These are phyloP conservation scores for Pachymerium ferrugineum DNA, from an alignment of 2,888 invertebrate genomes.

Conservation along the genomic window DNA sequence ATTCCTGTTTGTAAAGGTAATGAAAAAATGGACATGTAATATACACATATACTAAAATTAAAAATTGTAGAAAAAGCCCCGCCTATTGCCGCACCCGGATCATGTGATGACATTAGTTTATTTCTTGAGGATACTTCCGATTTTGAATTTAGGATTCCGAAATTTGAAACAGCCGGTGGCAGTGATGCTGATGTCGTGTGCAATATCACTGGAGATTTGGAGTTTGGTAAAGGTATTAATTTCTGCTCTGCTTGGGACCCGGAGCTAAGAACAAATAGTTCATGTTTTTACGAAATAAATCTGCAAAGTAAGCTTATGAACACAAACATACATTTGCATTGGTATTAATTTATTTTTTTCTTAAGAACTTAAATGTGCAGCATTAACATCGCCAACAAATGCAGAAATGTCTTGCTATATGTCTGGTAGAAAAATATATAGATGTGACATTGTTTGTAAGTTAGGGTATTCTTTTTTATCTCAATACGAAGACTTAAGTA, in stretches of 20 bases:
- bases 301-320: not conserved
- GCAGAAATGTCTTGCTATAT: not conserved
- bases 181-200: not conserved
- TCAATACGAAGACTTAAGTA: not conserved
- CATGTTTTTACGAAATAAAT: not conserved
- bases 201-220: not conserved
- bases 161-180: not conserved
- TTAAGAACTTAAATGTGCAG: not conserved
- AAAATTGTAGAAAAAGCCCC: too few relatives aligned
- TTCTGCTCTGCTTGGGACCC: not conserved
- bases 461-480: not conserved
- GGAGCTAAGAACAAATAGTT: not conserved
- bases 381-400: not conserved
- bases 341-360: not conserved
- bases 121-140: not conserved
- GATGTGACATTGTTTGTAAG: not conserved
- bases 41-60: too few relatives aligned
- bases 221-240: slow-evolving; percentile 3
- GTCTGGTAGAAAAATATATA: not conserved
- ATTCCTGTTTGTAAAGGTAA: not conserved
- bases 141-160: not conserved
- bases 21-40: not conserved
- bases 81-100: not conserved
- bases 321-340: not conserved
- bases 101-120: not conserved